Percentiles rank a stretch among this genome's conserved stretches.
phyloP scores from a whole-genome alignment of 2,113 vertebrate species.

The Aramus guarauna region DNA sequence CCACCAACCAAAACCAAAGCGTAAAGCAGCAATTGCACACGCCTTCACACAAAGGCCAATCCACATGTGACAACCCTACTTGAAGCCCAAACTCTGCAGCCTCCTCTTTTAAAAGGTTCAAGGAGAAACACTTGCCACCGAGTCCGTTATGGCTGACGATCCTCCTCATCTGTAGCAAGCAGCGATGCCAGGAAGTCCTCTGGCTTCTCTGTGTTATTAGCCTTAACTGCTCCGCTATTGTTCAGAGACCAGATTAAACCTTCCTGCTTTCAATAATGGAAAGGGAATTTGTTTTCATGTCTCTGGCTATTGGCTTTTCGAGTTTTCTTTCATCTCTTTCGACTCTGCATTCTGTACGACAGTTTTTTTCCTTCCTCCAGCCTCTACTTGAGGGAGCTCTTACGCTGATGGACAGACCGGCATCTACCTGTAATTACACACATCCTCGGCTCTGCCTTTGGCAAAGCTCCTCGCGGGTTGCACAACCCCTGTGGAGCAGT shows the following conservation, averaged over 20 bases:
- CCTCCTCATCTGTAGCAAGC: neutral
- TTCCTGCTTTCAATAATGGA: neutral
- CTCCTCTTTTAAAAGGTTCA: neutral
- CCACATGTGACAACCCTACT: rapidly evolving
- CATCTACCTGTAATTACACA: neutral
- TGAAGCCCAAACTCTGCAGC: neutral
- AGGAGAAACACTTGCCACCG: neutral
- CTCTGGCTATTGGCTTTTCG: neutral
- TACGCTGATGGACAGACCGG: rapidly evolving
- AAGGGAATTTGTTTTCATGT: neutral
- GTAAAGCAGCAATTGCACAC: neutral
- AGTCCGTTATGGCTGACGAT: neutral
- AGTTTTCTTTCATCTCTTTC: neutral
- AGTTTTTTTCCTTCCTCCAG: neutral
- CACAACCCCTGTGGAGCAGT: neutral
- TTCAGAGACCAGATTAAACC: neutral
- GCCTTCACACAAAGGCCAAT: neutral
- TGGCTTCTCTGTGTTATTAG: neutral
- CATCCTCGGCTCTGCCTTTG: neutral
- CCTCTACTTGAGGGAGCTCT: neutral
- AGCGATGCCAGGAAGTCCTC: neutral
- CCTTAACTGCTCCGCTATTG: neutral
- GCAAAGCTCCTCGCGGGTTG: neutral
- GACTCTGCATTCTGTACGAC: neutral
- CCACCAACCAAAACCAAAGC: neutral